Conservation (phyloP, 2,888 invertebrate species). For the Euproctis similis region DNA sequence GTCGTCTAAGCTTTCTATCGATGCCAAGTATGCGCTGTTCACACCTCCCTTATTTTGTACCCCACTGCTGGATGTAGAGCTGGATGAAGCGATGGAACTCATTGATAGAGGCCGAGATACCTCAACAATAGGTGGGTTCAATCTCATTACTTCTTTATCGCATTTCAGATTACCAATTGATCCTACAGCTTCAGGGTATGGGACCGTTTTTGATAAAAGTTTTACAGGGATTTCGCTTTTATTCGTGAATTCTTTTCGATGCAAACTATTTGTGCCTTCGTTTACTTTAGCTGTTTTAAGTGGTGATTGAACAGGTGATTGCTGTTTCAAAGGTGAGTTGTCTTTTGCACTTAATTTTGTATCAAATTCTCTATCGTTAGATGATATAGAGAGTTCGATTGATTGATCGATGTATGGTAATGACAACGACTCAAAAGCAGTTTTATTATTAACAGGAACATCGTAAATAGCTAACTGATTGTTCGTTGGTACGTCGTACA, state of each 20-base stretch:
- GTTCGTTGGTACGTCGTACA: slow-evolving; percentile 66
- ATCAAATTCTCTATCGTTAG: slow-evolving; percentile 71
- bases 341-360: slow-evolving; percentile 62
- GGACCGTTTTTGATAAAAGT: slow-evolving; percentile 46
- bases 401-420: slow-evolving; percentile 68
- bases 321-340: slow-evolving; percentile 47
- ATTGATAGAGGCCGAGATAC: slow-evolving; percentile 82
- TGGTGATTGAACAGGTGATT: slow-evolving; percentile 41
- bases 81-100: slow-evolving; percentile 86
- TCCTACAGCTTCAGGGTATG: slow-evolving; percentile 55
- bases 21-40: slow-evolving; percentile 87
- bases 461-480: slow-evolving; percentile 66
- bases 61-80: slow-evolving; percentile 78
- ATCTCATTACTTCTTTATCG: slow-evolving; percentile 64
- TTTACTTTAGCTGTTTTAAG: slow-evolving; percentile 43
- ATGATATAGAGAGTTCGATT: slow-evolving; percentile 63
- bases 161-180: slow-evolving; percentile 66
- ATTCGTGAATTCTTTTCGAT: slow-evolving; percentile 51
- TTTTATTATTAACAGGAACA: slow-evolving; percentile 58
- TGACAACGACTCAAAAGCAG: slow-evolving; percentile 63
- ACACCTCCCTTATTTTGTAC: slow-evolving; percentile 79
- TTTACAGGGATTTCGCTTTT: slow-evolving; percentile 44
- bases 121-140: slow-evolving; percentile 71
- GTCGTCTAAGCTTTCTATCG: slow-evolving; percentile 90
- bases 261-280: slow-evolving; percentile 54